Conservation (phyloP, 2,113 vertebrate genomes). For the Pterocles gutturalis region DNA sequence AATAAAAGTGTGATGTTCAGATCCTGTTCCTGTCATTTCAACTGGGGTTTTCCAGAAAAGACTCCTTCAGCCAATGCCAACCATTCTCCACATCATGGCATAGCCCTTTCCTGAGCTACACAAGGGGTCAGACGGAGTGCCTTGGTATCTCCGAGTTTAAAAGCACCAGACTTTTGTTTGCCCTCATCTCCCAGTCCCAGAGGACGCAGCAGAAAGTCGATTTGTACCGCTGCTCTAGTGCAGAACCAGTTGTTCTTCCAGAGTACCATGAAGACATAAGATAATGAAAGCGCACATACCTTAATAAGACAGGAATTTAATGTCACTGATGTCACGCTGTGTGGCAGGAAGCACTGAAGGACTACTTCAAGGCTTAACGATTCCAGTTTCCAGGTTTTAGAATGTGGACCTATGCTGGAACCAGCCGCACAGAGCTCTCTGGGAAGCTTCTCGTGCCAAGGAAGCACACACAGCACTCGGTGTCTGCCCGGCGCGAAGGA, state of each 20-base stretch:
- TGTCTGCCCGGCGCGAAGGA: neutral
- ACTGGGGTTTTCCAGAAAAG: neutral
- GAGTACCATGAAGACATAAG: neutral
- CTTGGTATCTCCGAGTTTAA: neutral
- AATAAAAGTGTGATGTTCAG: neutral
- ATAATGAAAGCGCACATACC: neutral
- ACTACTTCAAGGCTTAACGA: neutral
- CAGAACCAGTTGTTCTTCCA: neutral
- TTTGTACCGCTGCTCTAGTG: neutral
- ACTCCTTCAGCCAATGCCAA: neutral
- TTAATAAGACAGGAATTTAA: neutral
- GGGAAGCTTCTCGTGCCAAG: neutral
- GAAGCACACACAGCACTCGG: neutral
- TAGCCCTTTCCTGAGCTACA: neutral
- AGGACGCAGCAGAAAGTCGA: neutral
- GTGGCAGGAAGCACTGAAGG: neutral
- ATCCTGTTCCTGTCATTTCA: neutral
- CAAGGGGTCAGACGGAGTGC: neutral
- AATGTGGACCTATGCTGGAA: neutral
- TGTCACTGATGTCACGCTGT: neutral
- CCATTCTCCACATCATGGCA: neutral
- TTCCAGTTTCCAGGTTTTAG: neutral
- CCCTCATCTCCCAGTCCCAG: neutral
- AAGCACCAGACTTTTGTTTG: neutral
- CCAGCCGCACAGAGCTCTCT: neutral